Percentiles rank a stretch among this genome's conserved stretches.
These are phyloP conservation scores for Spongilla lacustris DNA, from an alignment of 37 sponge, comb jelly and placozoan species.

Conservation along the genomic window DNA sequence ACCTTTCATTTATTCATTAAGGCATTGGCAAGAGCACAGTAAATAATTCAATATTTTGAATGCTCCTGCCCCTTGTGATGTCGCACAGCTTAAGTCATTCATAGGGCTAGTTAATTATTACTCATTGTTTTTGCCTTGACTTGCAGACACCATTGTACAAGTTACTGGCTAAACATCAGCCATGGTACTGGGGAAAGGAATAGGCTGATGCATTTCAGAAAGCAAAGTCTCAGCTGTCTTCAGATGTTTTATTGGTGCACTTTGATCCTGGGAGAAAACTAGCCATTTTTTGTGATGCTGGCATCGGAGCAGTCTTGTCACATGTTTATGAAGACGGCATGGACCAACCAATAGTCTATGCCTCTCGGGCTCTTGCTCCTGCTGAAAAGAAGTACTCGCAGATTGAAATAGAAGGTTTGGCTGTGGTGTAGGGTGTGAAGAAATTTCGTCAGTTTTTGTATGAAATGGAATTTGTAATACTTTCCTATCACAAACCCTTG, in stretches of 20 bases:
- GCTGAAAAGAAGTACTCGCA: constrained; percentile 40
- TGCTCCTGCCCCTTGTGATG: constrained; percentile 21
- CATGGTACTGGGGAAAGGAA: constrained; percentile 20
- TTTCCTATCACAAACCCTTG: constrained; percentile 49
- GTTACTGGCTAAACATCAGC: constrained; percentile 14
- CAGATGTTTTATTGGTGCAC: not conserved
- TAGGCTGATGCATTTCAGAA: constrained; percentile 42
- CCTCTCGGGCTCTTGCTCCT: constrained; percentile 21
- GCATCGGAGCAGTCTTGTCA: constrained; percentile 53
- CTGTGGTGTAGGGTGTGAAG: constrained; percentile 28
- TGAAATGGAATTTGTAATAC: constrained; percentile 13
- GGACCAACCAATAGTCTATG: constrained; percentile 27
- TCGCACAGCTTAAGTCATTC: constrained; percentile 18
- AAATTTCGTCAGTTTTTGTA: constrained; percentile 23
- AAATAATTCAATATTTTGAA: too few species aligned
- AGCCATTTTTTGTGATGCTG: constrained; percentile 23
- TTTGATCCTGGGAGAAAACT: not conserved
- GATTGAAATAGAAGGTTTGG: constrained; percentile 31
- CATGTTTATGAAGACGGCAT: constrained; percentile 15
- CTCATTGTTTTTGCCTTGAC: constrained; percentile 27
- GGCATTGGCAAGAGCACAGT: too few species aligned
- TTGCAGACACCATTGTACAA: constrained; percentile 36
- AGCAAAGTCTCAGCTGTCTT: constrained; percentile 44
- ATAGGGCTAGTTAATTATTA: constrained; percentile 41
- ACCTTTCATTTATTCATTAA: too few species aligned